Conservation (phyloP, 2,797 vertebrate genomes). For the Spea hammondii region DNA sequence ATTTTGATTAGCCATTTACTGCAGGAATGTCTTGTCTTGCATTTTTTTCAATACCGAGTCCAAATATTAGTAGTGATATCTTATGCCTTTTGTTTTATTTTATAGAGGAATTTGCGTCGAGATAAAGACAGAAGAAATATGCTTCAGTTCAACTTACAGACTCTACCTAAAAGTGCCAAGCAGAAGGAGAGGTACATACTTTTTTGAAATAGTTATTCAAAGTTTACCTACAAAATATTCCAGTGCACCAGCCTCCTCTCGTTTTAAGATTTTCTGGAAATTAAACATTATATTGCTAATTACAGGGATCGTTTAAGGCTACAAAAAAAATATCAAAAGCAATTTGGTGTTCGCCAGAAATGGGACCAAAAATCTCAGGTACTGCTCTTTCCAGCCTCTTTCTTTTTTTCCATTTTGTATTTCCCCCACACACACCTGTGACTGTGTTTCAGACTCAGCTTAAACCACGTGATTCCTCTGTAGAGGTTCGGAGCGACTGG, state of each 20-base stretch:
- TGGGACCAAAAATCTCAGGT: constrained; percentile 99
- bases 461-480: constrained; percentile 94
- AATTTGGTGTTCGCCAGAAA: constrained; percentile 96
- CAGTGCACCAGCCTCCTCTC: no score
- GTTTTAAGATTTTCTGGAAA: no score
- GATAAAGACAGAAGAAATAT: constrained; percentile 95
- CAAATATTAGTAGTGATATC: no score
- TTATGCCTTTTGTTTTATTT: no score
- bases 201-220: not conserved
- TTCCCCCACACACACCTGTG: not conserved
- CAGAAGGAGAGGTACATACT: constrained; percentile 90
- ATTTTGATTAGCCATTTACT: no score
- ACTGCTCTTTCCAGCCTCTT: not conserved
- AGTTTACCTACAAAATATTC: no score
- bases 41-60: no score
- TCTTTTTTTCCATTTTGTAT: not conserved
- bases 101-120: constrained; percentile 89
- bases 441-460: constrained; percentile 64
- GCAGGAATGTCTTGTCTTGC: no score
- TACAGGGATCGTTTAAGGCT: constrained; percentile 90
- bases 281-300: not conserved
- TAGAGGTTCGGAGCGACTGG: constrained; percentile 97
- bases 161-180: constrained; percentile 95
- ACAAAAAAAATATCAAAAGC: constrained; percentile 98
- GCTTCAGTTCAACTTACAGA: constrained; percentile 97